Base-by-base conservation (phyloP, 2,113 vertebrate species). In the Parus major region DNA sequence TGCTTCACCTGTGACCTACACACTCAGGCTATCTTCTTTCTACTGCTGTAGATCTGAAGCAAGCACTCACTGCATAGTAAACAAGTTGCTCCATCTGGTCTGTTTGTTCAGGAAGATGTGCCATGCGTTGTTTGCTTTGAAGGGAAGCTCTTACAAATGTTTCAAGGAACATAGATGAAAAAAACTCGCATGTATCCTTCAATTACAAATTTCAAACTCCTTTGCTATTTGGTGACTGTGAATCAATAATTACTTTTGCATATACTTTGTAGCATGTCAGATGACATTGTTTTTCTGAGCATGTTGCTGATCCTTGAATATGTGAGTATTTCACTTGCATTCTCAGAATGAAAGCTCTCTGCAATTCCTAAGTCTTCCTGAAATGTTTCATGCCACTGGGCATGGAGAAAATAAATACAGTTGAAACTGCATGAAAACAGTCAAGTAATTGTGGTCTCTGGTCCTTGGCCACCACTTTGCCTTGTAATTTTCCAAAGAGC, bases 11-110 rank as follows among this genome's bases (percentile, higher is more conserved):
- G 79, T 90, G 82, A 66, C 75, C 59, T 91, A 42, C 10, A 13
- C 35, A 4, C 73, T 85, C 68, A 66, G 39, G 14, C 31, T 49
- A 0, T 85, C 39, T 53, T 91, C 79, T 77, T 87, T 55, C 36
- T 78, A 5, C 55, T 77, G 1, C 18, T 83, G 60, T 10, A 36
- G 44, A 15, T 65, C 75, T 88, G 87, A 63, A 95, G 90, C 73
- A 92, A 65, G 15, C 52, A 22, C 59, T 83, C 15, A 15, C 42
- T 90, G 88, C 39, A 28, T 31, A 66, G 75, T 82, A 95, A 95
- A 86, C 76, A 96, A 75, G 69, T 75, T 81, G 33, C 60, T 90
- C 66, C 82, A 70, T 95, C 79, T 92, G 75, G 29, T 55, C 75
- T 79, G 18, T 68, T 83, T 11, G 0, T 61, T 83, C 24, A 73